These are phyloP conservation scores for Pelecanoides urinatrix DNA, from an alignment of 2,113 vertebrate genomes.

Conservation along the genomic window DNA sequence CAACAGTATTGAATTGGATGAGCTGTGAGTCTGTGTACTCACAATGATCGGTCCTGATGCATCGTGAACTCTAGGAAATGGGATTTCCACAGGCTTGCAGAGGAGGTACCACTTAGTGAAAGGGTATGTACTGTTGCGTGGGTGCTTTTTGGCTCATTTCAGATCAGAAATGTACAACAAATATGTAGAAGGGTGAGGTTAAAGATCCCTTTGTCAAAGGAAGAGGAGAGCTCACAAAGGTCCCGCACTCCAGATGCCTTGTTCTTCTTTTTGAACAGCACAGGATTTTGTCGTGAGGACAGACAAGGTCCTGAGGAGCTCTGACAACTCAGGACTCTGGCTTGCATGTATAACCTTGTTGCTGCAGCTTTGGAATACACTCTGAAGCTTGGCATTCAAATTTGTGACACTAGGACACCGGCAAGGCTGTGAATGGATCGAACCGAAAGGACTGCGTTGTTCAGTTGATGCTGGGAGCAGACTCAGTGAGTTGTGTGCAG, in stretches of 20 bases:
- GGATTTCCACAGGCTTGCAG: neutral
- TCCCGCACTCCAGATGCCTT: neutral
- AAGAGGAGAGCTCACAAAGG: neutral
- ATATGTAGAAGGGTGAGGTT: neutral
- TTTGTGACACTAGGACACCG: neutral
- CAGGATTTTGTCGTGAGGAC: neutral
- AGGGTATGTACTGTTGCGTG: neutral
- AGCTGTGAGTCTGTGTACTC: neutral
- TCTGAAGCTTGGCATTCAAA: neutral
- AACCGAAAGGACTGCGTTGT: neutral
- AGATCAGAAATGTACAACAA: neutral
- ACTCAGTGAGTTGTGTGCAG: neutral
- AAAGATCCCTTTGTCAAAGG: neutral
- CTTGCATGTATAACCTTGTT: neutral
- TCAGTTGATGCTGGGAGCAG: neutral
- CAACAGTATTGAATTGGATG: neutral
- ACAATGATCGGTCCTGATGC: neutral
- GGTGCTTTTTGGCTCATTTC: neutral
- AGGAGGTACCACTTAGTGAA: neutral
- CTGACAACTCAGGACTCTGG: neutral
- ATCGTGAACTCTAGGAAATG: neutral
- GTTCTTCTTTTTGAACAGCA: neutral
- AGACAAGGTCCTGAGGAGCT: neutral
- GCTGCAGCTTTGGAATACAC: neutral
- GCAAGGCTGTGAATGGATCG: neutral